Evolutionary conservation across 2,797 vertebrate genomes (phyloP), one percentile per base, ranked within the genome.

Genomic region (Zalophus californianus): DNA sequence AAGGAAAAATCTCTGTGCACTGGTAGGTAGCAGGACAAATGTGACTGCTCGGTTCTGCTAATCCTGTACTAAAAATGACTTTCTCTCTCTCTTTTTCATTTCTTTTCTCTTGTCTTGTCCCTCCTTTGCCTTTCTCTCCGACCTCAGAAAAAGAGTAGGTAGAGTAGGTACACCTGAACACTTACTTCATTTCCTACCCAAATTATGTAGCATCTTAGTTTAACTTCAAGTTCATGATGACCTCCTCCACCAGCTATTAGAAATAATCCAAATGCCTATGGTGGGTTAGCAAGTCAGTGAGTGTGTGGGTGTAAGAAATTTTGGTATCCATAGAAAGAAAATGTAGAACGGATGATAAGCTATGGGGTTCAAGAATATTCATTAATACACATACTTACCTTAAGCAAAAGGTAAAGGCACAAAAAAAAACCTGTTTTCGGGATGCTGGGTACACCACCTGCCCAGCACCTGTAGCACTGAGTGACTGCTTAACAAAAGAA

Each of bases 1-100:
- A 64, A 56, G 86, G 50, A 96, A 96, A 91, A 86, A 32, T 92
- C 72, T 91, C 84, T 27, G 52, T 50, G 62, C 25, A 15, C 44
- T 41, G 79, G 15, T 35, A 52, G 29, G 16, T 18, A 68, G 4
- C 18, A 85, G 68, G 21, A 38, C 44, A 50, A n/a, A 82, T 60
- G 9, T 16, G 32, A 38, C 2, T 18, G 1, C 15, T 84, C 54
- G 41, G 2, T 78, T 93, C 70, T 91, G 52, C 38, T 44, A 66
- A 58, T 62, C 6, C 18, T 15, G 1, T 66, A 44, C 29, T 72
- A 89, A 58, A 41, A 91, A 86, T 68, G 14, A 3, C 5, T 13
- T 8, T 56, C 8, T 35, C 14, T 35, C 25, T 2, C 18, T 48
- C 38, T 4, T 29, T 14, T 64, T 18, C 21, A 38, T 21, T 56